Evolutionary conservation across 2,797 vertebrate species (phyloP), one percentile per base, ranked within the genome.

Genomic region (Hypotaenidia okinawae): DNA sequence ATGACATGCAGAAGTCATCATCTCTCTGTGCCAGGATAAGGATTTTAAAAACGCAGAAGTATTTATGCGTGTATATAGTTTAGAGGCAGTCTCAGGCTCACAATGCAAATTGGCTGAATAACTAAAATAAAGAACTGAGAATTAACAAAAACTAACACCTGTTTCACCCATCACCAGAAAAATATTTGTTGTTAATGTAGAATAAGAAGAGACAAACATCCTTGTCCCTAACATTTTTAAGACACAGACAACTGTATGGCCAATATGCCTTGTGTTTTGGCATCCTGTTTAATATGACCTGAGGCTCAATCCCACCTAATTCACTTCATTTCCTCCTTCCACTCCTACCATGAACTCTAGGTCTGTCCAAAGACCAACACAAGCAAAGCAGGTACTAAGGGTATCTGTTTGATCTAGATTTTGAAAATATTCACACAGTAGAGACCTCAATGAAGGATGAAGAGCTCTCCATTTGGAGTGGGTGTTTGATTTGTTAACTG

Each of bases 401-500:
- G 43, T 16, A 41, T 80, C 49, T 83, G 45, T 83, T 94, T 51
- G 28, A 88, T 90, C 84, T 83, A 87, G 86, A 55, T 72, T 87
- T 89, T 78, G 58, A 47, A 91, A 87, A 80, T 77, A 68, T 89
- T 90, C 81, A 74, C 64, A 16, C 15, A 13, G 72, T 4, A 77
- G 81, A 90, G 89, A 83, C 8, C 19, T 51, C 75, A 13, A 64
- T 68, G 69, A 75, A 78, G 32, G 84, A 87, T 87, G 79, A 68
- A 93, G 62, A 73, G 45, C 66, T 78, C 79, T 93, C 89, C 59
- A 35, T 52, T 57, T 87, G 69, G 66, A 86, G 73, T 61, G 62
- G 39, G 43, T 89, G 72, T 90, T 75, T 92, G 68, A 85, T 89
- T 87, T 95, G 72, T 87, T 95, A 90, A 89, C 69, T 84, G n/a